Percentiles rank a stretch among this genome's conserved stretches.
phyloP scores from a whole-genome alignment of 2,888 invertebrate genomes.

The Eristalis tenax region DNA sequence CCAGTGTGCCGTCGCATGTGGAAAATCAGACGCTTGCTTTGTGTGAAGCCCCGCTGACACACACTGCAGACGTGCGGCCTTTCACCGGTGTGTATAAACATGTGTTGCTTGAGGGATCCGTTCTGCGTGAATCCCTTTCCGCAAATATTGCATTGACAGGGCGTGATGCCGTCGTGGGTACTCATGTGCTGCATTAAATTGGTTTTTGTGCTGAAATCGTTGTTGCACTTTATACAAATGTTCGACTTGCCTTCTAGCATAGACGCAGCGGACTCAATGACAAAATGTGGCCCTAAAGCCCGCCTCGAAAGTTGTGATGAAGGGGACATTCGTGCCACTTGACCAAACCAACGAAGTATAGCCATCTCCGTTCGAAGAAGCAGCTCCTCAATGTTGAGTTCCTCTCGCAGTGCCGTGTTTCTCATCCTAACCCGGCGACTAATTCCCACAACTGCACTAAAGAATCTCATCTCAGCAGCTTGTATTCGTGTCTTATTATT shows the following conservation, averaged over 20 bases:
- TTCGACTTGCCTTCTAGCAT: slow-evolving; percentile 68
- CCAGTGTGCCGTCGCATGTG: slow-evolving; percentile 78
- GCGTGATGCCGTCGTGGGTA: slow-evolving; percentile 77
- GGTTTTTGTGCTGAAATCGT: slow-evolving; percentile 78
- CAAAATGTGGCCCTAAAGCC: too few relatives aligned
- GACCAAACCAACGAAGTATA: too few relatives aligned
- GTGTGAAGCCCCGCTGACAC: slow-evolving; percentile 77
- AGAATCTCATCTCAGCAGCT: too few relatives aligned
- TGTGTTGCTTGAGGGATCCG: slow-evolving; percentile 77
- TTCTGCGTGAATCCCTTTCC: slow-evolving; percentile 78
- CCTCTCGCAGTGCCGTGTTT: too few relatives aligned
- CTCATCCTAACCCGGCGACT: too few relatives aligned
- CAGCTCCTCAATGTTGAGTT: too few relatives aligned
- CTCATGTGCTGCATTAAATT: slow-evolving; percentile 78
- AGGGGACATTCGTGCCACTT: too few relatives aligned
- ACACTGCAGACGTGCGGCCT: slow-evolving; percentile 76
- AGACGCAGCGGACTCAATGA: slow-evolving; percentile 24
- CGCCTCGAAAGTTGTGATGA: too few relatives aligned
- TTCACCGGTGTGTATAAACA: slow-evolving; percentile 78
- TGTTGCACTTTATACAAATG: slow-evolving; percentile 76
- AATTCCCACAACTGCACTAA: too few relatives aligned
- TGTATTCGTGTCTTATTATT: too few relatives aligned
- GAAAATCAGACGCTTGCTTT: slow-evolving; percentile 77
- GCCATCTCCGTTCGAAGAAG: too few relatives aligned
- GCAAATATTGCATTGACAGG: slow-evolving; percentile 76